Evolutionary conservation across 35 echinoderm and acorn worm genomes (phyloP).

Genomic region (Anneissia japonica): DNA sequence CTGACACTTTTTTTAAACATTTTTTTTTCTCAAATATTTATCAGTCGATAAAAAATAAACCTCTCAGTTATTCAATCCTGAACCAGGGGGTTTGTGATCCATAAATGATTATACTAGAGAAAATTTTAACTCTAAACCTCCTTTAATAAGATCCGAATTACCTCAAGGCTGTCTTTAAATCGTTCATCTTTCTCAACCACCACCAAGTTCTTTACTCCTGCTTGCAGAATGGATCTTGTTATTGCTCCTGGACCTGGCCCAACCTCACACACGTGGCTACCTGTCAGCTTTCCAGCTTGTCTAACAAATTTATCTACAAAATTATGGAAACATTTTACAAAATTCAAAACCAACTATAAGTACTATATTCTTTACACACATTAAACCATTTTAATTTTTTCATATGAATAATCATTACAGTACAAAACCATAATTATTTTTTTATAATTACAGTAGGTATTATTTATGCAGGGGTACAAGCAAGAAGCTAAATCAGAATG

Average conservation of each 20-base stretch:
- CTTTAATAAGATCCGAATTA: constrained; percentile 1
- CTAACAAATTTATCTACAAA: constrained; percentile 83
- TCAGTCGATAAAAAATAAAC: too few species aligned
- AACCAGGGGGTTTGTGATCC: too few species aligned
- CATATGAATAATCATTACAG: not conserved
- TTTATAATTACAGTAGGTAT: too few species aligned
- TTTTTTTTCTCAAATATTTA: too few species aligned
- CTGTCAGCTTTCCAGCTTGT: constrained; percentile 69
- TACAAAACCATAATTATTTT: too few species aligned
- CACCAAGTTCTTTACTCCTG: constrained; percentile 53
- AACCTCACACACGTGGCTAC: constrained; percentile 77
- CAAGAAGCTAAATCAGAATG: too few species aligned
- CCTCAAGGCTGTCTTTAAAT: constrained; percentile 84
- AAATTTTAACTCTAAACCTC: too few species aligned
- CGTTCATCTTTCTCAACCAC: constrained; percentile 90
- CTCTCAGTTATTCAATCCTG: too few species aligned
- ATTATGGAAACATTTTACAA: not conserved
- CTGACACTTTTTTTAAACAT: too few species aligned
- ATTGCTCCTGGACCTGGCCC: constrained; percentile 92
- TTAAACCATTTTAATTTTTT: not conserved
- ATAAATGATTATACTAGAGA: too few species aligned
- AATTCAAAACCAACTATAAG: not conserved
- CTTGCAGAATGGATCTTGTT: constrained; percentile 83
- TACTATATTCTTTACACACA: not conserved
- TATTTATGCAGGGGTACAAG: too few species aligned